Evolutionary conservation across 2,797 vertebrate genomes (phyloP), one percentile per base, ranked within the genome.

Genomic region (Antrozous pallidus): DNA sequence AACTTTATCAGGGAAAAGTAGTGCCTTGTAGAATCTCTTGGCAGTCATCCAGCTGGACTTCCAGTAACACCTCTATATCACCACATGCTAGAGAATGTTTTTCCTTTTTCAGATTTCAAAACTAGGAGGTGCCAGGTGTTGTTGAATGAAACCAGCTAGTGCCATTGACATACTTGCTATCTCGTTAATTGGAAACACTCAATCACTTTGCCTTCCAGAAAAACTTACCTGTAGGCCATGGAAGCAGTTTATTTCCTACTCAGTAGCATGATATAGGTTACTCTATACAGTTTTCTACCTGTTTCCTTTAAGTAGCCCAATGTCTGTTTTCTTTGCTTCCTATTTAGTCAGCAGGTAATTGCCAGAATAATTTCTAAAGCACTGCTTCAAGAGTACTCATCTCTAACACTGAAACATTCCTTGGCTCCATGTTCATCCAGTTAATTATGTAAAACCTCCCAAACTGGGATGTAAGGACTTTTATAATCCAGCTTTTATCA

Each of bases 31-130:
- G 81, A n/a, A 42, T 24, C 13, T 61, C 4, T 22, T 42, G 49
- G n/a, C 28, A 49, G 18, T 56, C 51, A 71, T 71, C 31, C 71
- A 80, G 11, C 10, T 61, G 10, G 38, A 80, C n/a, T 26, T 58
- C n/a, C 12, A 85, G n/a, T 38, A 75, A 86, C 8, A 14, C 16
- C 3, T 69, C 33, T 49, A 2, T 11, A 33, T 80, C 1, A 61
- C 16, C 51, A 71, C 36, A 77, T 56, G 22, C n/a, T 63, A 6
- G 49, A 81, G 7, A 84, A 40, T 26, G 0, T 75, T 81, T 74
- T 87, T n/a, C 36, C 13, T 16, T 78, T 65, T 88, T 36, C 45
- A 92, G 47, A 79, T 18, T 79, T 95, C 40, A 47, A 88, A 93
- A 91, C 82, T 14, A 89, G 65, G 28, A 75, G 56, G 28, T 63